phyloP scores from a whole-genome alignment of 2,888 invertebrate species.

The Acronicta alni region DNA sequence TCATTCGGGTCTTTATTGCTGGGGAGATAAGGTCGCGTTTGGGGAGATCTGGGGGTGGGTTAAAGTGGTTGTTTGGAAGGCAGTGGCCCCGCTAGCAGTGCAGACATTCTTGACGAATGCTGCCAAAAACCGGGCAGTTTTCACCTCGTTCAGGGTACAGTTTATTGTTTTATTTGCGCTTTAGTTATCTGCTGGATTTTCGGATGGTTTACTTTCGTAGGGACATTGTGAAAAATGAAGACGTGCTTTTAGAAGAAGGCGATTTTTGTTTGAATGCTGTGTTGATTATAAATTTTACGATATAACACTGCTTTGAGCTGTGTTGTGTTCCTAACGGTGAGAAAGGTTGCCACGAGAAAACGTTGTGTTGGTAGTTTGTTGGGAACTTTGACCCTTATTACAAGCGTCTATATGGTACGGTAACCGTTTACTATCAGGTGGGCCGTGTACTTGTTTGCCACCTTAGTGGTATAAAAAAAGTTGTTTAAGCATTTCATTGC shows the following conservation, averaged over 20 bases:
- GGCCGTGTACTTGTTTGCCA: too few species aligned
- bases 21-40: conserved; percentile 69
- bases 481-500: neutral
- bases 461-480: too few species aligned
- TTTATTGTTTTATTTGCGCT: conserved; percentile 82
- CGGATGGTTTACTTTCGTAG: conserved; percentile 47
- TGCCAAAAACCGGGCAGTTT: conserved; percentile 87
- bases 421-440: too few species aligned
- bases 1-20: conserved; percentile 60
- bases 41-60: conserved; percentile 27
- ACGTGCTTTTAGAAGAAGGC: conserved; percentile 42
- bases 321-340: too few species aligned
- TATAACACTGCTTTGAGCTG: too few species aligned
- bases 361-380: too few species aligned
- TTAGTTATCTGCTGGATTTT: conserved; percentile 56
- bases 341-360: too few species aligned
- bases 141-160: conserved; percentile 79
- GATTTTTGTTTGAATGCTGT: conserved; percentile 25
- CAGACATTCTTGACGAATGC: conserved; percentile 85
- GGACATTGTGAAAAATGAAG: conserved; percentile 47
- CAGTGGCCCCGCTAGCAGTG: conserved; percentile 70
- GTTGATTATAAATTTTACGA: conserved; percentile 11
- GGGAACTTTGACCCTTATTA: too few species aligned
- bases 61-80: conserved; percentile 50
- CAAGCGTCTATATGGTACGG: too few species aligned